A percentile compares a stretch with the other conserved stretches of the same genome.
Evolutionary conservation across 2,797 vertebrate genomes (phyloP).

Genomic region (Peromyscus aztecus): DNA sequence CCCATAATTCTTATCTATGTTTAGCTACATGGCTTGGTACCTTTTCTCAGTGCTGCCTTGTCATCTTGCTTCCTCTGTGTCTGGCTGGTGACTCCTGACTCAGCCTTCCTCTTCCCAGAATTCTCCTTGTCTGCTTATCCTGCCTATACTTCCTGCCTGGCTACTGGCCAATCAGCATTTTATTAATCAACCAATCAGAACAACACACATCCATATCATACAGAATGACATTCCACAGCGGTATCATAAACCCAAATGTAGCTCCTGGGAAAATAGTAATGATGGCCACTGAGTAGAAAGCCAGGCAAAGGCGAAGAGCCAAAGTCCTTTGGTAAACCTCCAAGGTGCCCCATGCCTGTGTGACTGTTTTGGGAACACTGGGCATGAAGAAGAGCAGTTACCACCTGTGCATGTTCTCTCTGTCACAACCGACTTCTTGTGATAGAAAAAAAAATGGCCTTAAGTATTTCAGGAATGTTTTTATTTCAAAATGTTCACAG

Average conservation of each 20-base stretch:
- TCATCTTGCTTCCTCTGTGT: too few relatives aligned
- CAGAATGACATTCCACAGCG: too few relatives aligned
- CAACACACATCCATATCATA: too few relatives aligned
- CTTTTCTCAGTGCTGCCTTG: too few relatives aligned
- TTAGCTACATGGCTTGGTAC: too few relatives aligned
- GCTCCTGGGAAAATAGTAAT: not conserved
- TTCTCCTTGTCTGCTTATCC: too few relatives aligned
- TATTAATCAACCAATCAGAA: too few relatives aligned
- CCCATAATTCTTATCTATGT: too few relatives aligned
- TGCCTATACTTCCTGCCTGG: too few relatives aligned
- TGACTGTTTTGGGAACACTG: not conserved
- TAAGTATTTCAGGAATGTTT: conserved; percentile 39
- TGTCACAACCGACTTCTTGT: conserved; percentile 1
- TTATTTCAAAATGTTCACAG: conserved; percentile 40
- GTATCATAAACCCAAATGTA: not conserved
- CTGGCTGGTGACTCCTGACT: too few relatives aligned
- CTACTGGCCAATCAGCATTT: too few relatives aligned
- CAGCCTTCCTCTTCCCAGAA: too few relatives aligned
- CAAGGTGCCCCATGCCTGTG: not conserved
- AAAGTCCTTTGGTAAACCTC: not conserved
- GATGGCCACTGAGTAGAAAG: not conserved
- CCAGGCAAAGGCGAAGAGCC: not conserved
- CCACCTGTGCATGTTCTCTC: not conserved
- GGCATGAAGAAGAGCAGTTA: not conserved
- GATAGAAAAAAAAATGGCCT: not conserved